phyloP scores from a whole-genome alignment of 1,140 invertebrate genomes.

The Scaptomyza pallida region DNA sequence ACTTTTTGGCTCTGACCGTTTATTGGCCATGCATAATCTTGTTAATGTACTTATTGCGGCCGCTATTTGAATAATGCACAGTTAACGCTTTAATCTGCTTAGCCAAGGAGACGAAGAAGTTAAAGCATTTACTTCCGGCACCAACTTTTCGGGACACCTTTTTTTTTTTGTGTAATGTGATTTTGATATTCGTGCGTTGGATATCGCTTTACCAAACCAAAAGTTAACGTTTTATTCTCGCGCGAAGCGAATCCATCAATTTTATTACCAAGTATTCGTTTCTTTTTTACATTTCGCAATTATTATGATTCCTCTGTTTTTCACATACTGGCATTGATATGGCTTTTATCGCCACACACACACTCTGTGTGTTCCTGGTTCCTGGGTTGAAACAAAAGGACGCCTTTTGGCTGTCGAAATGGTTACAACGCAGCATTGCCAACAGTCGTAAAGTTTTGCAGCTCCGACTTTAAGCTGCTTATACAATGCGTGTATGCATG shows the following conservation, averaged over 20 bases:
- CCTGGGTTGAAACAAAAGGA: slow-evolving; percentile 65
- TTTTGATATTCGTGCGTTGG: slow-evolving; percentile 37
- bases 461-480: slow-evolving; percentile 74
- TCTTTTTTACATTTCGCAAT: slow-evolving; percentile 41
- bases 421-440: slow-evolving; percentile 45
- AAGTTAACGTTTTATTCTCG: slow-evolving; percentile 30
- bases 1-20: slow-evolving; percentile 45
- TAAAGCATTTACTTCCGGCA: slow-evolving; percentile 37
- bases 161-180: slow-evolving; percentile 27
- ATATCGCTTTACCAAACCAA: slow-evolving; percentile 18
- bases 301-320: slow-evolving; percentile 26
- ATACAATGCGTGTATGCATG: slow-evolving; percentile 22
- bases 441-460: slow-evolving; percentile 69
- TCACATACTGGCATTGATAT: slow-evolving; percentile 21
- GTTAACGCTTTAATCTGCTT: slow-evolving; percentile 79
- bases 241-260: slow-evolving; percentile 76
- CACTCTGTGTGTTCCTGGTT: slow-evolving; percentile 3
- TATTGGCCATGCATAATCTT: slow-evolving; percentile 77
- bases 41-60: slow-evolving; percentile 71
- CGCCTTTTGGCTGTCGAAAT: slow-evolving; percentile 30
- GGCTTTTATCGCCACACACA: slow-evolving; percentile 19
- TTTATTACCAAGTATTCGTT: slow-evolving; percentile 68
- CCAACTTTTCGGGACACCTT: slow-evolving; percentile 16
- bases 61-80: slow-evolving; percentile 76
- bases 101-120: slow-evolving; percentile 37